phyloP scores from a whole-genome alignment of 1,140 invertebrate species.

The Orchesella cincta region DNA sequence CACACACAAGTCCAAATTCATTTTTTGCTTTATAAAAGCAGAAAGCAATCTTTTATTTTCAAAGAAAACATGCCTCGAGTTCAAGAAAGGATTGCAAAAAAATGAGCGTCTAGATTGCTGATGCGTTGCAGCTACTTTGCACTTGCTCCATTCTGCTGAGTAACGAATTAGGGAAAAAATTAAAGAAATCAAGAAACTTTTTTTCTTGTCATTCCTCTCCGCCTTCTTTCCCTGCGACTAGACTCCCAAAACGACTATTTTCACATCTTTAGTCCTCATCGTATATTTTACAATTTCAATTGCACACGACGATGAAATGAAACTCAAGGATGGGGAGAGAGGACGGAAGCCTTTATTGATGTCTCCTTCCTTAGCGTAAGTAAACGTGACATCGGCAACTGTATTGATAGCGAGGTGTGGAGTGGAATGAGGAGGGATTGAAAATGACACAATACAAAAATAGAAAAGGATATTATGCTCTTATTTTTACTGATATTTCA shows the following conservation, averaged over 20 bases:
- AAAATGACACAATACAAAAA: neutral
- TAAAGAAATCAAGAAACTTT: neutral
- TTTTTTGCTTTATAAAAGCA: no score
- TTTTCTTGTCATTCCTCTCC: slow-evolving; percentile 11
- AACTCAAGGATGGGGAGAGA: no score
- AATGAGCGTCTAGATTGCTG: no score
- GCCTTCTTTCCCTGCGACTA: neutral
- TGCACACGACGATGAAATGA: neutral
- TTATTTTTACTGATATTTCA: neutral
- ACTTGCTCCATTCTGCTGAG: neutral
- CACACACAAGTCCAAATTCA: no score
- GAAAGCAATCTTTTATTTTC: no score
- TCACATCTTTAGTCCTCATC: neutral
- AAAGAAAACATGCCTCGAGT: no score
- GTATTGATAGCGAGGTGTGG: neutral
- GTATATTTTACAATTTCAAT: neutral
- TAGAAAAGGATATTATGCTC: neutral
- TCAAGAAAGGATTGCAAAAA: no score
- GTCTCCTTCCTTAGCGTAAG: no score
- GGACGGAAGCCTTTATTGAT: no score
- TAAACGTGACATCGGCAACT: no score
- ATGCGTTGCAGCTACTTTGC: neutral
- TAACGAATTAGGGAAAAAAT: neutral
- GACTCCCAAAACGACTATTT: slow-evolving; percentile 9
- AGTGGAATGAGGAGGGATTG: neutral